Conservation (phyloP, 2,888 invertebrate genomes). For the Diaprepes abbreviatus region DNA sequence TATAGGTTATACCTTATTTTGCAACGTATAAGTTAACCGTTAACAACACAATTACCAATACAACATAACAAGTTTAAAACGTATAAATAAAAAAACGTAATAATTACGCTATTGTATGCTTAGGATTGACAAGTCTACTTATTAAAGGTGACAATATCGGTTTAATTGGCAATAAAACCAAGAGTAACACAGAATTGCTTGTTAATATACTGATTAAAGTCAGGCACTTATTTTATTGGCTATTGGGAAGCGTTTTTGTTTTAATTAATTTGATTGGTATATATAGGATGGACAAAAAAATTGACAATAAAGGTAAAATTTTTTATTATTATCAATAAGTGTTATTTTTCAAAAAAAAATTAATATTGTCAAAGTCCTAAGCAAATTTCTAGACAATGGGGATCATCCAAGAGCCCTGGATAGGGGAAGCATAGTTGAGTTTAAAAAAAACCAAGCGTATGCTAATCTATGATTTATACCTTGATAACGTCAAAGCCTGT, state of each 20-base stretch:
- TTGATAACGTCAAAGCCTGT: no score
- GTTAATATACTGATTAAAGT: conserved; percentile 43
- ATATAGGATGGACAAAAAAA: no score
- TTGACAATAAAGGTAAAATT: no score
- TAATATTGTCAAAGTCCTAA: no score
- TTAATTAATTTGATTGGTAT: conserved; percentile 37
- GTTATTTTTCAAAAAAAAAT: no score
- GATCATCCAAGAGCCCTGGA: no score
- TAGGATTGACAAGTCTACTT: conserved; percentile 30
- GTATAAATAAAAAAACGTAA: background rate
- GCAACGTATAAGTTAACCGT: background rate
- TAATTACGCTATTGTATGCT: conserved; percentile 30
- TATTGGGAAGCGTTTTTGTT: conserved; percentile 40
- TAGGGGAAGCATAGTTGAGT: no score
- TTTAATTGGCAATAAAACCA: conserved; percentile 44
- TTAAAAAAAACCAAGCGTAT: no score
- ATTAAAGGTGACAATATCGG: conserved; percentile 40
- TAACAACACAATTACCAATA: background rate
- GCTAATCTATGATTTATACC: no score
- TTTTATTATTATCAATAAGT: no score
- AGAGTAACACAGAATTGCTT: conserved; percentile 43
- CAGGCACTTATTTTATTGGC: conserved; percentile 36
- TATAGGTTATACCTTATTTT: no score
- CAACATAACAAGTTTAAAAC: background rate
- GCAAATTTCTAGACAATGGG: no score